Conservation (phyloP, 2,113 vertebrate genomes). For the human (Homo sapiens) region DNA sequence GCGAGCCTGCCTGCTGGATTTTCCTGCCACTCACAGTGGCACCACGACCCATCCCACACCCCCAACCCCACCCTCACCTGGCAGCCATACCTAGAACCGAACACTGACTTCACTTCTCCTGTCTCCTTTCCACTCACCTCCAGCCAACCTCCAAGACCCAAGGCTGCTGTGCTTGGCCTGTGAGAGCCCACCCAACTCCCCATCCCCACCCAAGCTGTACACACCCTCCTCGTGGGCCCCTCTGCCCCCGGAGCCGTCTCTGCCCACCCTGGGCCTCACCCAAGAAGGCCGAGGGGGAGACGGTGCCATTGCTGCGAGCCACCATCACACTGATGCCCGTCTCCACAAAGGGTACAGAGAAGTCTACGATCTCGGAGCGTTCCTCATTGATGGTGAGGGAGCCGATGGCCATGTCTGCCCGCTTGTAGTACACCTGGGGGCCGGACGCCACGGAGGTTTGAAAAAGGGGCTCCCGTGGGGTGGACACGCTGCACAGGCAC, state of each 20-base stretch:
- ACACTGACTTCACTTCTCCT: not conserved
- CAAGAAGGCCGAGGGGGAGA: constrained; percentile 97
- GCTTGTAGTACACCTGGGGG: constrained; percentile 94
- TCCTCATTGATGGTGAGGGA: constrained; percentile 99
- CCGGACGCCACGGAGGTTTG: not conserved
- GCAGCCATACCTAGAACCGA: not conserved
- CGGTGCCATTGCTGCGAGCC: constrained; percentile 96
- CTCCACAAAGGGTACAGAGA: constrained; percentile 98
- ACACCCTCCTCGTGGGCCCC: not conserved
- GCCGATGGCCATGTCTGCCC: constrained; percentile 98
- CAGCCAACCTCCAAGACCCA: not conserved
- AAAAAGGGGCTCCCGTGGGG: not conserved
- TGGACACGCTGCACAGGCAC: not conserved
- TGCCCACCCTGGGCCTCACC: constrained; percentile 83
- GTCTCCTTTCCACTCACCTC: not conserved
- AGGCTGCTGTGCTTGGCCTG: not conserved
- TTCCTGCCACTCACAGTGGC: not conserved
- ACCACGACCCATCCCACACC: not conserved
- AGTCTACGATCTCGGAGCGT: constrained; percentile 97
- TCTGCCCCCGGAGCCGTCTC: not conserved
- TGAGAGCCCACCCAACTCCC: not conserved
- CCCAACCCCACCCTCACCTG: not conserved
- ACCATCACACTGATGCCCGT: constrained; percentile 99
- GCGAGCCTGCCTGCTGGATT: not conserved
- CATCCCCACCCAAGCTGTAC: accelerated